phyloP scores from a whole-genome alignment of 37 sponge, comb jelly and placozoan genomes.

The Chondrilla cf. caribensis region DNA sequence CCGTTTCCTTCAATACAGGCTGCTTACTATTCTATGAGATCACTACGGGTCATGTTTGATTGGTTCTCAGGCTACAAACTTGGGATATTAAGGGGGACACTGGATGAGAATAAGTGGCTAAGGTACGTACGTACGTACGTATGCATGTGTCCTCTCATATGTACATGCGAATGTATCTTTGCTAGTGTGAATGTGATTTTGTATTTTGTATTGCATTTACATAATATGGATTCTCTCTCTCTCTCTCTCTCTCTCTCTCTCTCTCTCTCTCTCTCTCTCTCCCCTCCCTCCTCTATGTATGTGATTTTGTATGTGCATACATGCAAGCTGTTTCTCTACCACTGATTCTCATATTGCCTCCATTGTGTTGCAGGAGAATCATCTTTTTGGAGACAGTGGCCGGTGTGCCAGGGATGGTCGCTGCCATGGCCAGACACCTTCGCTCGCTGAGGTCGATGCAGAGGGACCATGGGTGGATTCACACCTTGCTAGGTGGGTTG shows the following conservation, averaged over 20 bases:
- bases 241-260: too few species aligned
- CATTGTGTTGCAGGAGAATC: constrained; percentile 72
- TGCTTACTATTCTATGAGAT: constrained; percentile 65
- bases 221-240: too few species aligned
- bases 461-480: constrained; percentile 92
- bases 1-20: too few species aligned
- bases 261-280: too few species aligned
- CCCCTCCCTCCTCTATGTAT: too few species aligned
- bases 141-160: neutral
- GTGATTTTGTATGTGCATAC: too few species aligned
- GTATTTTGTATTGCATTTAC: too few species aligned
- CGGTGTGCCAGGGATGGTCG: constrained; percentile 92
- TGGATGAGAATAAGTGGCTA: constrained; percentile 87
- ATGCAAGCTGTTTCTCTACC: too few species aligned
- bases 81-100: constrained; percentile 63
- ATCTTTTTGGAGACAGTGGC: constrained; percentile 92
- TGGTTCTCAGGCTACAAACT: constrained; percentile 79
- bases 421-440: constrained; percentile 85
- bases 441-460: constrained; percentile 70
- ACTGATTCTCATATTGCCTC: too few species aligned
- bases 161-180: neutral
- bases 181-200: neutral
- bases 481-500: constrained; percentile 72
- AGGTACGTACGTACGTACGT: constrained; percentile 26
- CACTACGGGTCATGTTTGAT: constrained; percentile 63